Conservation (phyloP, 2,888 invertebrate species). For the Dicycla oo region DNA sequence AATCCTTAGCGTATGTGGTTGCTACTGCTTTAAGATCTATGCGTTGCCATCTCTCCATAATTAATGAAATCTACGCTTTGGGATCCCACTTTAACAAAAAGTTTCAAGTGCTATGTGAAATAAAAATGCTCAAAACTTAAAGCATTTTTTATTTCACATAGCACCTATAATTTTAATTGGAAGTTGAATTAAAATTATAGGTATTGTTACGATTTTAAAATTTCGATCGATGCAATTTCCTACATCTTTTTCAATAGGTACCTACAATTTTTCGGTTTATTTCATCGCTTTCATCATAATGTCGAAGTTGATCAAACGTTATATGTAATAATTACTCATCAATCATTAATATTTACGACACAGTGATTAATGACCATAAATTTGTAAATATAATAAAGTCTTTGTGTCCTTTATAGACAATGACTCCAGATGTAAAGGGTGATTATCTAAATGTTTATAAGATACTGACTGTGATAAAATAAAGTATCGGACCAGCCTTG, state of each 20-base stretch:
- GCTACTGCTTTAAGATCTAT: too few species aligned
- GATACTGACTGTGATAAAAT: neutral
- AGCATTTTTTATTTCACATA: too few species aligned
- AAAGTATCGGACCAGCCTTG: neutral
- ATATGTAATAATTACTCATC: neutral
- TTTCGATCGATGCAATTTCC: too few species aligned
- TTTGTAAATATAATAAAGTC: neutral
- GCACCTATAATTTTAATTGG: neutral
- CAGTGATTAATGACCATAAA: neutral
- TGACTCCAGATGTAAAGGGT: constrained; percentile 11
- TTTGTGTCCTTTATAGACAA: neutral
- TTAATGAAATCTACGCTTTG: too few species aligned
- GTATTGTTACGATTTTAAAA: neutral
- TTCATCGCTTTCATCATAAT: neutral
- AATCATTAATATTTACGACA: constrained; percentile 40
- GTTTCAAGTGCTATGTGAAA: too few species aligned
- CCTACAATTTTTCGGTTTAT: neutral
- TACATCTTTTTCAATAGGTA: neutral
- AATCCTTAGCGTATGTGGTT: too few species aligned
- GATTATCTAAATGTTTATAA: constrained; percentile 20
- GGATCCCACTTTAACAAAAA: too few species aligned
- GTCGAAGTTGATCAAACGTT: constrained; percentile 5
- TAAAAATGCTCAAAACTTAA: too few species aligned
- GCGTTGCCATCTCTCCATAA: too few species aligned
- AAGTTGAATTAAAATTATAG: neutral